Conservation (phyloP, 1,140 invertebrate species). For the Melanaphis sacchari region DNA sequence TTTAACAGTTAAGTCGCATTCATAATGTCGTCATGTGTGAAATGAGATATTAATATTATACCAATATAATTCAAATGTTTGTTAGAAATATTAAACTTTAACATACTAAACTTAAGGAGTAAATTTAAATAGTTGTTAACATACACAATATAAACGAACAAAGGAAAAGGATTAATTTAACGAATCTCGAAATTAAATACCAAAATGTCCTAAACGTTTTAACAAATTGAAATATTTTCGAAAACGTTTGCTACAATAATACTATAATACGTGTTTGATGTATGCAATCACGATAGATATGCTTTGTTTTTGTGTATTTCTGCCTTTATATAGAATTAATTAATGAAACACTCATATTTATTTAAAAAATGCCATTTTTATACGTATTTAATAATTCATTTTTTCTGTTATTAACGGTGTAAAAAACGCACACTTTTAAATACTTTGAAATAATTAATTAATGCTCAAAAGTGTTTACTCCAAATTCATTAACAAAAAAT, state of each 20-base stretch:
- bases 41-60: neutral
- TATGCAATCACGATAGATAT: neutral
- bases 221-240: neutral
- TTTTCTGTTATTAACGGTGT: neutral
- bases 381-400: neutral
- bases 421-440: constrained; percentile 7
- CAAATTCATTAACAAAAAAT: neutral
- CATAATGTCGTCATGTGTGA: neutral
- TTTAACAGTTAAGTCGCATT: neutral
- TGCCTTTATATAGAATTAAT: neutral
- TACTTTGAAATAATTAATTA: neutral
- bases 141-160: neutral
- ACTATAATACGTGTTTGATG: neutral
- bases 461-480: neutral
- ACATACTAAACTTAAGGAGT: neutral
- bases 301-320: neutral
- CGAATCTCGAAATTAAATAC: neutral
- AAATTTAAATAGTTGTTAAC: neutral
- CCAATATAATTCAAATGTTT: neutral
- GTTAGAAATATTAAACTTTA: neutral
- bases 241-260: neutral
- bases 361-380: neutral
- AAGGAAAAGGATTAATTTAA: neutral
- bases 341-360: neutral
- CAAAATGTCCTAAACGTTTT: neutral